A percentile compares a stretch with the other conserved stretches of the same genome.
phyloP scores from a whole-genome alignment of 1,140 invertebrate species.

The Scaptomyza montana region DNA sequence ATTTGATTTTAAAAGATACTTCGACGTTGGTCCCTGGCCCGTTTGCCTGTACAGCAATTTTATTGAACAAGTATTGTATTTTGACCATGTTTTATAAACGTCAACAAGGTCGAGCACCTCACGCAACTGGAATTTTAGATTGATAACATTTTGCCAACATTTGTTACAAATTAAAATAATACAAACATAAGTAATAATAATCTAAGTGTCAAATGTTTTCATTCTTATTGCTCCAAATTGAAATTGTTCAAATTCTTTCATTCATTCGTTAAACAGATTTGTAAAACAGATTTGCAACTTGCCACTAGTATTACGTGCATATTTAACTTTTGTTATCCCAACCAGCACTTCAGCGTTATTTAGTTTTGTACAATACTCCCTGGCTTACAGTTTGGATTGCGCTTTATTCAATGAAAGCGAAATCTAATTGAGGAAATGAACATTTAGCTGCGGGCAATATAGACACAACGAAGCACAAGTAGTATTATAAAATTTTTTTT shows the following conservation, averaged over 20 bases:
- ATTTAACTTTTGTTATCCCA: slow-evolving; percentile 33
- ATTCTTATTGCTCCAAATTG: too few relatives aligned
- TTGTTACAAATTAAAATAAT: neutral
- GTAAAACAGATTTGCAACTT: slow-evolving; percentile 1
- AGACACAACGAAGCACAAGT: neutral
- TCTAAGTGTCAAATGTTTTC: too few relatives aligned
- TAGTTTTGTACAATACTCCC: slow-evolving; percentile 25
- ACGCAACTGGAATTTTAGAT: slow-evolving; percentile 35
- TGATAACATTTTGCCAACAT: slow-evolving; percentile 1
- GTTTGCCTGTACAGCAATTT: slow-evolving; percentile 22
- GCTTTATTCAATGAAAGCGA: slow-evolving; percentile 54
- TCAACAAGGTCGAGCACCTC: slow-evolving; percentile 27
- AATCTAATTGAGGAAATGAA: slow-evolving; percentile 77
- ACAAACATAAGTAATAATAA: too few relatives aligned
- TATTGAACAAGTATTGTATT: slow-evolving; percentile 21
- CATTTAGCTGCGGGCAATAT: slow-evolving; percentile 54
- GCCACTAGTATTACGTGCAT: slow-evolving; percentile 41
- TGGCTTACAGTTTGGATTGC: neutral
- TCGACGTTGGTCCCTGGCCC: slow-evolving; percentile 25
- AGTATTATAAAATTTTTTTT: neutral
- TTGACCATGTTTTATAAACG: slow-evolving; percentile 38
- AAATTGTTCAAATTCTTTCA: neutral
- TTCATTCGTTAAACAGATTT: neutral
- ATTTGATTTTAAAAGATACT: slow-evolving; percentile 35
- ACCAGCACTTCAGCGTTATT: slow-evolving; percentile 2